A percentile compares a stretch with the other conserved stretches of the same genome.
Evolutionary conservation across 2,888 invertebrate species (phyloP).

Genomic region (Torymus auratus): DNA sequence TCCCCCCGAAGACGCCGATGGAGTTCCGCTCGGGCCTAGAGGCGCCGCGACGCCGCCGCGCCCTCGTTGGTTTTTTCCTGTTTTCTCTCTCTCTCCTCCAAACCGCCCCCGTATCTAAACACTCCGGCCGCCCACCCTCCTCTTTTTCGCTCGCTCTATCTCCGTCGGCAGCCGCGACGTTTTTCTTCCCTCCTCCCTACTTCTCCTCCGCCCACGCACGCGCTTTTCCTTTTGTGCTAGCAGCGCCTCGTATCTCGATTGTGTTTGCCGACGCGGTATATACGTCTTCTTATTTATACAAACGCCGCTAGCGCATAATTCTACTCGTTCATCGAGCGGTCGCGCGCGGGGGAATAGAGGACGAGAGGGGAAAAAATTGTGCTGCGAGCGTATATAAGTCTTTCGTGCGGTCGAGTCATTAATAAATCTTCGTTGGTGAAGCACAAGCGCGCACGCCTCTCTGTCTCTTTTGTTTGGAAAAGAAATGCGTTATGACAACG

Average conservation of each 20-base stretch:
- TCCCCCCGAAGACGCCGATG: constrained; percentile 16
- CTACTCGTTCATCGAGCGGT: neutral
- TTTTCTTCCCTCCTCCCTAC: constrained; percentile 8
- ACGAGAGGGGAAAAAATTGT: constrained; percentile 24
- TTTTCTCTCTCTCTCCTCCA: constrained; percentile 32
- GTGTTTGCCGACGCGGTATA: constrained; percentile 16
- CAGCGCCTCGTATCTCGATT: constrained; percentile 30
- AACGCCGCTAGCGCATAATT: constrained; percentile 10
- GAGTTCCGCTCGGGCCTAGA: constrained; percentile 59
- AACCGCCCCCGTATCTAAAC: constrained; percentile 47
- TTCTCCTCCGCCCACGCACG: constrained; percentile 8
- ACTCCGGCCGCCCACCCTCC: neutral
- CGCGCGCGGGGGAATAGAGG: too few relatives aligned
- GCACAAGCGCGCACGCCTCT: neutral
- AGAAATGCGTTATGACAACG: neutral
- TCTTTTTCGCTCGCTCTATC: neutral
- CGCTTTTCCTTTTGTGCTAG: constrained; percentile 38
- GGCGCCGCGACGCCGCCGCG: constrained; percentile 64
- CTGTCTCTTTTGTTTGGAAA: constrained; percentile 23
- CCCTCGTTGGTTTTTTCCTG: constrained; percentile 62
- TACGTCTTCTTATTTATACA: constrained; percentile 50
- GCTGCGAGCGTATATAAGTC: constrained; percentile 14
- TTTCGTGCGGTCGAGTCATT: constrained; percentile 20
- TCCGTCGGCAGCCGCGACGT: constrained; percentile 11
- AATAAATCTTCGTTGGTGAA: constrained; percentile 44